Evolutionary conservation across 2,888 invertebrate genomes (phyloP), one percentile per base, ranked within the genome.

Genomic region (Pandemis heparana): DNA sequence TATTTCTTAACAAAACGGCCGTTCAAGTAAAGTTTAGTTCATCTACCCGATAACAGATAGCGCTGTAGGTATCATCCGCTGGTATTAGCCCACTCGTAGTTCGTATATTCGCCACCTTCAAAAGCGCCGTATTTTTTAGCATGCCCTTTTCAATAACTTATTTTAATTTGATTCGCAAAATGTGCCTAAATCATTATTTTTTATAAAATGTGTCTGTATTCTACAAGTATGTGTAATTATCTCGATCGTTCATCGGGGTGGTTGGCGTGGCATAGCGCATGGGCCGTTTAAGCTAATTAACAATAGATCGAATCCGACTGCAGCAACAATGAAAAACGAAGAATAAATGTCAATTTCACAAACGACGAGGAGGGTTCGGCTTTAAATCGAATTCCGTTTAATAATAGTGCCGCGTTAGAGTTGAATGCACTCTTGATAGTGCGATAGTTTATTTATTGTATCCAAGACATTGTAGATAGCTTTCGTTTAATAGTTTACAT

Each of bases 261-360:
- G 82, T 84, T 83, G 82, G 85, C 84, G 83, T 82, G 82, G 87
- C 86, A 85, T 85, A 88, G 90, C 87, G 87, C 88, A 90, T 89
- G 91, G 91, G 86, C 90, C 92, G 92, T 90, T 93, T 91, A 89
- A 93, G 90, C 92, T 94, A 93, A 94, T 94, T 93, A 93, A 94
- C 94, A 94, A 94, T 93, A 94, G 93, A 93, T 92, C 90, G 90
- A 90, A 89, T 89, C 88, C 89, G 89, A 90, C 88, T 91, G 91
- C 89, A 89, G 88, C 88, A 92, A 93, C 94, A 94, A 94, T 94
- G 94, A 92, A 94, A 93, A 92, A 93, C 92, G 93, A 94, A 94
- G 93, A 93, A 94, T 94, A 93, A 94, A 94, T 94, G 94, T 92
- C 94, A 94, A 93, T 94, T 92, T 93, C 92, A 92, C 92, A 93